A percentile compares a stretch with the other conserved stretches of the same genome.
Evolutionary conservation across 2,113 vertebrate genomes (phyloP).

Genomic region (Mus spicilegus): DNA sequence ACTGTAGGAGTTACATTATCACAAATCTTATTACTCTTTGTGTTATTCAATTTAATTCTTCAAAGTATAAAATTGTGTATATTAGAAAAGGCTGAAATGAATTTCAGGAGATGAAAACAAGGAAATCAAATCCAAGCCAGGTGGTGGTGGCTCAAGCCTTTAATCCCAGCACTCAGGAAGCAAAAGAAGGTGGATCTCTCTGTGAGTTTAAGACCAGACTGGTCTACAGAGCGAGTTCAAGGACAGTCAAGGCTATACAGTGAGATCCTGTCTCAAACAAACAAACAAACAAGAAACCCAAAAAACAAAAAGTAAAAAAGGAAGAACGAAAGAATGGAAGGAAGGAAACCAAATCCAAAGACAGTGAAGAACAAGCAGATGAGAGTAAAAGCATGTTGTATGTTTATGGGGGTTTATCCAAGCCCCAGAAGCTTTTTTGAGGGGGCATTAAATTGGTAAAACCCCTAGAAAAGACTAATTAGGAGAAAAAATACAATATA

Average conservation of each 20-base stretch:
- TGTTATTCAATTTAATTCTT: not conserved
- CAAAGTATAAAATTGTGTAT: constrained; percentile 22
- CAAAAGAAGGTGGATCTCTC: not conserved
- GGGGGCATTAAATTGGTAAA: not conserved
- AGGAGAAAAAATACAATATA: constrained; percentile 8
- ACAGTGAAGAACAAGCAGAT: not conserved
- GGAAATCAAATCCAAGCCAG: not conserved
- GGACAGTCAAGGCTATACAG: not conserved
- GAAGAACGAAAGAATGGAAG: not conserved
- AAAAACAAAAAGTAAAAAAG: too few species aligned
- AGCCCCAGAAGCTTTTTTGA: not conserved
- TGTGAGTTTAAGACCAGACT: too few species aligned
- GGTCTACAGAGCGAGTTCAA: not conserved
- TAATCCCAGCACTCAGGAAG: not conserved
- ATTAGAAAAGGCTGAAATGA: constrained; percentile 19
- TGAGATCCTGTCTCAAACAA: not conserved
- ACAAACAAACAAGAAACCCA: too few species aligned
- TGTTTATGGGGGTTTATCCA: not conserved
- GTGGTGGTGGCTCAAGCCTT: not conserved
- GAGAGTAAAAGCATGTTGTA: not conserved
- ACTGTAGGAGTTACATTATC: not conserved
- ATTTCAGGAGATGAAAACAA: constrained; percentile 38
- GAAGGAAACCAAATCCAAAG: constrained; percentile 3
- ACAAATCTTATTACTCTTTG: constrained; percentile 57
- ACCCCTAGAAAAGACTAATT: constrained; percentile 24